phyloP scores from a whole-genome alignment of 2,888 invertebrate species.

The Phoenoteleia sp. region DNA sequence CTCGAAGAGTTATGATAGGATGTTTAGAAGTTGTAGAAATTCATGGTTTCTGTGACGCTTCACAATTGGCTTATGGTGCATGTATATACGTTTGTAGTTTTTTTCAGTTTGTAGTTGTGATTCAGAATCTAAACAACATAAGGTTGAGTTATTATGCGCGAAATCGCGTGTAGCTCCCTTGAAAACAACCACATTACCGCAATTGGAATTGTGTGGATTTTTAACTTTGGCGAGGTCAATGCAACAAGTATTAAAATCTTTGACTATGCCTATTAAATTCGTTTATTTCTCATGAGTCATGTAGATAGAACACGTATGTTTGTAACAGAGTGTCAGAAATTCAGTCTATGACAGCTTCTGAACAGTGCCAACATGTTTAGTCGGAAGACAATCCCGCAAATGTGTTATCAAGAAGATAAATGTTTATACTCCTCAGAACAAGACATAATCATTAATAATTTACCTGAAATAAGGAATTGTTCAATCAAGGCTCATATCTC shows the following conservation, averaged over 20 bases:
- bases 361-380: neutral
- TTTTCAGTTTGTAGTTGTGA: neutral
- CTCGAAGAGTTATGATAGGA: neutral
- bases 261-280: neutral
- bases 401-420: neutral
- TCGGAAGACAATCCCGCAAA: neutral
- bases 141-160: neutral
- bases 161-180: constrained; percentile 36
- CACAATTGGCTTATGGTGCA: neutral
- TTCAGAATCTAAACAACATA: neutral
- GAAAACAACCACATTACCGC: neutral
- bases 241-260: neutral
- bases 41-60: neutral
- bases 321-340: constrained; percentile 27
- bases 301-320: constrained; percentile 7
- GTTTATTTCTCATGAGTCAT: constrained; percentile 50
- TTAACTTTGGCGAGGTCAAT: neutral
- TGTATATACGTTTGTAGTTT: neutral
- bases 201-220: neutral
- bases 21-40: neutral
- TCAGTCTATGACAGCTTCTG: neutral
- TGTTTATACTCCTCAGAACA: neutral
- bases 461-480: neutral
- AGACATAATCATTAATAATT: too few species aligned
- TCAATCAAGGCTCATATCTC: neutral